Percentiles rank a stretch among this genome's conserved stretches.
These are phyloP conservation scores for Thryonomys swinderianus DNA, from an alignment of 2,113 vertebrate species.

Conservation along the genomic window DNA sequence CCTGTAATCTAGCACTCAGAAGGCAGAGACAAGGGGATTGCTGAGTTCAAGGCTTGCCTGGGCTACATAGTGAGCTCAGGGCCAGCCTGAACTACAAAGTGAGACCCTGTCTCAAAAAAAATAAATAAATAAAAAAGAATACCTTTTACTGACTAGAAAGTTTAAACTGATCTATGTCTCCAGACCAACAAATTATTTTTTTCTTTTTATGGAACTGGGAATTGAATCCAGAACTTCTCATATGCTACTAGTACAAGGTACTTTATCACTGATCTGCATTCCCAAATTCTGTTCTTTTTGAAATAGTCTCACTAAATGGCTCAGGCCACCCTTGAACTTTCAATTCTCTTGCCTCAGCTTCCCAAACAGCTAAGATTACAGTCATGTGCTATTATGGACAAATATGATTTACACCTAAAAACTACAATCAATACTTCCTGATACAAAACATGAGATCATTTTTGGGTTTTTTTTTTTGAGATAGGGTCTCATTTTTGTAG, in stretches of 20 bases:
- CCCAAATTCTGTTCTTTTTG: background rate
- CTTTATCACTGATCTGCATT: background rate
- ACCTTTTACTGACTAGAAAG: background rate
- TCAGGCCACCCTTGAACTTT: background rate
- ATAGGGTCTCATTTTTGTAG: too few species aligned
- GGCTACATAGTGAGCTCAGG: too few species aligned
- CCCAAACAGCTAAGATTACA: background rate
- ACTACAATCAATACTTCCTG: background rate
- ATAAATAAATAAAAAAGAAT: too few species aligned
- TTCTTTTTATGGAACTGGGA: background rate
- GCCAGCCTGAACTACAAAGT: too few species aligned
- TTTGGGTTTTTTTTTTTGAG: too few species aligned
- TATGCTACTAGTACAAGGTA: background rate
- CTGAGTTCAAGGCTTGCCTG: too few species aligned
- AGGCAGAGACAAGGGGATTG: too few species aligned
- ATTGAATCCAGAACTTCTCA: background rate
- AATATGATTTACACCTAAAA: conserved; percentile 42
- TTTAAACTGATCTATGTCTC: background rate
- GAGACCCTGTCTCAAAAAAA: too few species aligned
- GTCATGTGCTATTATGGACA: background rate
- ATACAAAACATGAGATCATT: conserved; percentile 26
- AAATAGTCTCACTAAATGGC: background rate
- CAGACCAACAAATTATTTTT: background rate
- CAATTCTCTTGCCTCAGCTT: background rate
- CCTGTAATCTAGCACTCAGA: too few species aligned